Conservation (phyloP, 2,888 invertebrate species). For the Drosophila emarginata region DNA sequence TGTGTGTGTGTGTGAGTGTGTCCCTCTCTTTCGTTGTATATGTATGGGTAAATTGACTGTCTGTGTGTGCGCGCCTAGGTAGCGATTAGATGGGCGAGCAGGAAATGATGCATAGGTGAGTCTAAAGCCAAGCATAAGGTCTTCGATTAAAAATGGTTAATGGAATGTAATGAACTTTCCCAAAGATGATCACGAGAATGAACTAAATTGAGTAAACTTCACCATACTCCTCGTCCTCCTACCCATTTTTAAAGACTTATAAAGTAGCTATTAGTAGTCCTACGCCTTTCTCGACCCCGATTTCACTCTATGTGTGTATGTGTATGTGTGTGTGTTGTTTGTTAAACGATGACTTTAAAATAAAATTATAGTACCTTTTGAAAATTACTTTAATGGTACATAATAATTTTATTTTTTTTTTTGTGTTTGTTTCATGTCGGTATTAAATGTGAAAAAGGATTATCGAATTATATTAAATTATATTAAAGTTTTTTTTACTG, state of each 20-base stretch:
- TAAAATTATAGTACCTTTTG: too few species aligned
- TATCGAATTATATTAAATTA: too few species aligned
- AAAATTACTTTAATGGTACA: too few species aligned
- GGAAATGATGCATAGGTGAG: conserved; percentile 31
- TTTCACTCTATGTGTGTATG: not conserved
- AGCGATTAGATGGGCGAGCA: conserved; percentile 53
- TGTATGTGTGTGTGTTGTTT: too few species aligned
- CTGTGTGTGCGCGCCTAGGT: conserved; percentile 31
- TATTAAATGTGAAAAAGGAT: too few species aligned
- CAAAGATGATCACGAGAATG: conserved; percentile 18
- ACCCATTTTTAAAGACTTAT: not conserved
- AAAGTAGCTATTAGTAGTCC: not conserved
- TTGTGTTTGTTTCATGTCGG: too few species aligned
- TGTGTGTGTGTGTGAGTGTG: conserved; percentile 24
- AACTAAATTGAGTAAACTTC: conserved; percentile 8
- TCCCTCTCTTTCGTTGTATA: conserved; percentile 13
- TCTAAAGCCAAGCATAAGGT: not conserved
- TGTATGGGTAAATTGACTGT: too few species aligned
- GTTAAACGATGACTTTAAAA: not conserved
- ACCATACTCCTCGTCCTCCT: not conserved
- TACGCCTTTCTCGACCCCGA: not conserved
- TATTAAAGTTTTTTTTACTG: too few species aligned
- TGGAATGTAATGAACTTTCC: conserved; percentile 34
- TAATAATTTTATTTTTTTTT: too few species aligned
- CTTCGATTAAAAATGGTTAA: conserved; percentile 19